phyloP scores from a whole-genome alignment of 2,888 invertebrate genomes.

The Oxyscelio sp. region DNA sequence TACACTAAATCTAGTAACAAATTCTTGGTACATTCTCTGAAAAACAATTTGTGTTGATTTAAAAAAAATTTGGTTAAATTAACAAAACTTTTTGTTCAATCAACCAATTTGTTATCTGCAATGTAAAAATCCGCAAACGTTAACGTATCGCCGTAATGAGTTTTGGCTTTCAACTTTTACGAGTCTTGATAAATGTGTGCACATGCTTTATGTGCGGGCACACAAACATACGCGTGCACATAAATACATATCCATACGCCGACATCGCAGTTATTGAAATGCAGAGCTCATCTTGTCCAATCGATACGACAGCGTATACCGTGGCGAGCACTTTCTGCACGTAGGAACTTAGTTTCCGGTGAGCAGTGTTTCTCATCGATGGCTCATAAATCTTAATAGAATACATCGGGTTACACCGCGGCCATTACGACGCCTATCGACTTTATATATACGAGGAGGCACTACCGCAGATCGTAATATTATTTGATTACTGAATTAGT shows the following conservation, averaged over 20 bases:
- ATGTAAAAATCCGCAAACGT: slow-evolving; percentile 52
- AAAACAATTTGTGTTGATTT: too few species aligned
- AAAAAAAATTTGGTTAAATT: too few species aligned
- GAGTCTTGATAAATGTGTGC: slow-evolving; percentile 66
- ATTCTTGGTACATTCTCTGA: too few species aligned
- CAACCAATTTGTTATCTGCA: too few species aligned
- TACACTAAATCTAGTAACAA: too few species aligned
- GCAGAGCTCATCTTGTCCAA: slow-evolving; percentile 84
- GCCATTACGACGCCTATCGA: slow-evolving; percentile 75
- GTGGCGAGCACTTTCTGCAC: slow-evolving; percentile 77
- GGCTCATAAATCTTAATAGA: slow-evolving; percentile 83
- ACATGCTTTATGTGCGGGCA: slow-evolving; percentile 55
- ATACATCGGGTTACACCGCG: slow-evolving; percentile 68
- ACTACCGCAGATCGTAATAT: slow-evolving; percentile 59
- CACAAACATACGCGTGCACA: slow-evolving; percentile 25
- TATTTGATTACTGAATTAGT: slow-evolving; percentile 76
- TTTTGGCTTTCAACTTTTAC: slow-evolving; percentile 66
- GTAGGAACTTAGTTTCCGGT: slow-evolving; percentile 82
- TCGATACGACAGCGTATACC: slow-evolving; percentile 81
- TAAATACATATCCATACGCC: slow-evolving; percentile 55
- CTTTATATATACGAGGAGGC: slow-evolving; percentile 56
- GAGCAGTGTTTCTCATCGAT: slow-evolving; percentile 84
- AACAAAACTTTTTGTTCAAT: too few species aligned
- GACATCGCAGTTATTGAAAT: slow-evolving; percentile 83
- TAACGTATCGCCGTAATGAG: slow-evolving; percentile 61